Conservation (phyloP, 2,797 vertebrate genomes). For the Parambassis ranga region DNA sequence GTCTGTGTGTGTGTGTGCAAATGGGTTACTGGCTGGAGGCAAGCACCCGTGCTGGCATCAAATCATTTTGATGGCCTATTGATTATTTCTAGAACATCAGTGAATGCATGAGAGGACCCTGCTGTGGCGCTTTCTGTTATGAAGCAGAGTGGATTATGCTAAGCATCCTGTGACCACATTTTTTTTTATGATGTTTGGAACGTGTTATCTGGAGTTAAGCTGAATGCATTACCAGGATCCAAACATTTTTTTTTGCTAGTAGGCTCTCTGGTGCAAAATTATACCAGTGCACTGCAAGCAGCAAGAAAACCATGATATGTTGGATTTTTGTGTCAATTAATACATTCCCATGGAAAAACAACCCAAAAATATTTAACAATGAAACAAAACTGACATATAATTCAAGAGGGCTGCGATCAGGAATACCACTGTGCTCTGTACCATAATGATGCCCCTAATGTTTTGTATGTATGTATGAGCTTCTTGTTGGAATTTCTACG, state of each 20-base stretch:
- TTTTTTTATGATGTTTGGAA: conserved; percentile 18
- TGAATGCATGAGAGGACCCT: not conserved
- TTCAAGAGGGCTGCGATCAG: too few species aligned
- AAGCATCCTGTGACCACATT: conserved; percentile 17
- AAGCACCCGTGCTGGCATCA: conserved; percentile 8
- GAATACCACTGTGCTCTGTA: too few species aligned
- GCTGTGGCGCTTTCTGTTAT: conserved; percentile 1
- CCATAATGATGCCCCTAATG: not conserved
- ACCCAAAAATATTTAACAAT: not conserved
- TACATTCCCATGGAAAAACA: not conserved
- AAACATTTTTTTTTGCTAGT: conserved; percentile 5
- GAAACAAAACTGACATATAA: not conserved
- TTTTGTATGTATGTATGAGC: not conserved
- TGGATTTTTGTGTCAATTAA: not conserved
- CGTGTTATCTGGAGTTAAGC: conserved; percentile 13
- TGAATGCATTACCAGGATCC: conserved; percentile 14
- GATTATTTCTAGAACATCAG: conserved; percentile 17
- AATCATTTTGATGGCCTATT: conserved; percentile 26
- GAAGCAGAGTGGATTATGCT: conserved; percentile 25
- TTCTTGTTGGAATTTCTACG: not conserved
- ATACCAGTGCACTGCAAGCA: not conserved
- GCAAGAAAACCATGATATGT: not conserved
- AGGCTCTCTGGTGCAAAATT: not conserved
- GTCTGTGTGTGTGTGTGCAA: too few species aligned
- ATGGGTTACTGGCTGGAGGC: not conserved